Evolutionary conservation across 2,797 vertebrate species (phyloP), one percentile per base, ranked within the genome.

Genomic region (Lycodopsis pacificus): DNA sequence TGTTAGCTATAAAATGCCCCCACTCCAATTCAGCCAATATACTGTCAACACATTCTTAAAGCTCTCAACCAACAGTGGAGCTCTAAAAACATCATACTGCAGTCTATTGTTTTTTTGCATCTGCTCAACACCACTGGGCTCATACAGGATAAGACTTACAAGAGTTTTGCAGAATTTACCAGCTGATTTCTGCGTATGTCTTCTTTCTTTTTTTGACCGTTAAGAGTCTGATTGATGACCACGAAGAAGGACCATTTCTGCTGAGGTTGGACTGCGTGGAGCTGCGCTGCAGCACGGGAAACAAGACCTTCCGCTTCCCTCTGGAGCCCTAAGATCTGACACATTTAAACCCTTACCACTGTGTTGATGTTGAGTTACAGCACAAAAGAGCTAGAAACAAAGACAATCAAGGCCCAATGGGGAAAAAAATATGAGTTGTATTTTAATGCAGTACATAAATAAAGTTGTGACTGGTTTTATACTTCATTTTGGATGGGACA

Each of bases 231-330:
- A 78, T 97, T 72, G 96, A 98, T 0, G 25, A 85, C 1, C 97
- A 96, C 78, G 97, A 98, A 83, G 97, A 97, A 0, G 95, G 96
- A 0, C 82, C 94, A 0, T 90, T 92, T 48, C 76, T 94, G 36
- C 89, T 98, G 61, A 94, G 79, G 9, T 13, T 97, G 76, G 92
- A 91, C 0, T 96, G 96, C 2, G 83, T 83, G 3, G 95, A 98
- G 83, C 90, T 99, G 64, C 95, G 92, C 78, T 98, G 97, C 93
- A 97, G 96, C 81, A 95, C 96, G 0, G 98, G 97, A 86, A 99
- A 99, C 90, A 99, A 98, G 87, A 92, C 95, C 22, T 99, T 97
- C 86, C 92, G 88, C 1, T 93, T 98, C 87, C 94, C 96, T 20
- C 84, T 99, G 44, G 13, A 80, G 65, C 11, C 63, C 0, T 88